Percentiles rank a stretch among this genome's conserved stretches.
Evolutionary conservation across 2,113 vertebrate genomes (phyloP).

Genomic region (Mesocricetus auratus): DNA sequence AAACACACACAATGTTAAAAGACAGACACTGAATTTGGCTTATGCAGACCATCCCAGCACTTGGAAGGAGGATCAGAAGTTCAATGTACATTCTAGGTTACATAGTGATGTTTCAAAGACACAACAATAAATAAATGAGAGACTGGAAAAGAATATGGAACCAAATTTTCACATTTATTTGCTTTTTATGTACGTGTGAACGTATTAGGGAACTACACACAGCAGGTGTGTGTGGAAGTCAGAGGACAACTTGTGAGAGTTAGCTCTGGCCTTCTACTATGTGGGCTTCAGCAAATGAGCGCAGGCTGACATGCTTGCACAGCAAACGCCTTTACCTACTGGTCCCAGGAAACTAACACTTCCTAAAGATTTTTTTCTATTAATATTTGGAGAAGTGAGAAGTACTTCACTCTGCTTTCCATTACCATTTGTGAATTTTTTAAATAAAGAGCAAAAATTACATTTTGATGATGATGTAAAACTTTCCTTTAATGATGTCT

Average conservation of each 20-base stretch:
- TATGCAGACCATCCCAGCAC: not conserved
- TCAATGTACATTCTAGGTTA: not conserved
- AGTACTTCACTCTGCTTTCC: conserved; percentile 8
- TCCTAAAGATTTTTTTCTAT: not conserved
- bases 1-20: not conserved
- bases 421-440: not conserved
- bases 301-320: too few relatives aligned
- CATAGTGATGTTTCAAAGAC: not conserved
- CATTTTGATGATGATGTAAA: not conserved
- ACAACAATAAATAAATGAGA: not conserved
- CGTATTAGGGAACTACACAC: not conserved
- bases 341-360: not conserved
- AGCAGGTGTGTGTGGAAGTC: not conserved
- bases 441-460: not conserved
- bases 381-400: not conserved
- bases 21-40: not conserved
- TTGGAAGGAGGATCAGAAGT: not conserved
- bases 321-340: not conserved
- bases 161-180: not conserved
- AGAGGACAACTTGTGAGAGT: not conserved
- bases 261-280: not conserved
- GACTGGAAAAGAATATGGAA: not conserved
- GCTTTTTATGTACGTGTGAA: not conserved
- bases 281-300: not conserved
- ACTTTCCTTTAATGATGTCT: not conserved